phyloP scores from a whole-genome alignment of 2,888 invertebrate genomes.

The Quadriops clusia region DNA sequence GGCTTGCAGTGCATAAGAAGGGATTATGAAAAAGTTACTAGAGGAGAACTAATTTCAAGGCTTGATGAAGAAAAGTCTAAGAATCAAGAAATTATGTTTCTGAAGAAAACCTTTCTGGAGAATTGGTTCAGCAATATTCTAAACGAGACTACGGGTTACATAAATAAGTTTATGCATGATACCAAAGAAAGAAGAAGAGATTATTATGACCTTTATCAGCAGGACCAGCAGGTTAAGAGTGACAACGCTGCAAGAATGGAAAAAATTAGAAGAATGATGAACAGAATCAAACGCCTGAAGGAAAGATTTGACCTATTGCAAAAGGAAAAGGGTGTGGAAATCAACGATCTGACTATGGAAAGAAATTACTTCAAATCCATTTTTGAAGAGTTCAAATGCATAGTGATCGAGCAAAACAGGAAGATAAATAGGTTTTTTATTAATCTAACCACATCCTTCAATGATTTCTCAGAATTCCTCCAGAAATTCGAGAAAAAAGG shows the following conservation, averaged over 20 bases:
- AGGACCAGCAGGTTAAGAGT: conserved; percentile 23
- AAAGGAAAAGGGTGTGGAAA: conserved; percentile 14
- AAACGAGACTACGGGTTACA: conserved; percentile 21
- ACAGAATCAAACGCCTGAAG: conserved; percentile 22
- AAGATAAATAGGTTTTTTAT: conserved; percentile 45
- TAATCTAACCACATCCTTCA: conserved; percentile 49
- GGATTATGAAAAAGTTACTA: conserved; percentile 25
- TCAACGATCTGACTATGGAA: conserved; percentile 26
- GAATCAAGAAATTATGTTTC: conserved; percentile 22
- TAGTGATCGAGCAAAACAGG: conserved; percentile 38
- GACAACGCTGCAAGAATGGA: conserved; percentile 11
- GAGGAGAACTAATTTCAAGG: conserved; percentile 29
- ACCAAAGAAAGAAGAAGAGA: conserved; percentile 19
- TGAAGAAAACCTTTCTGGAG: conserved; percentile 23
- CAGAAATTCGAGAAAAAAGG: conserved; percentile 45
- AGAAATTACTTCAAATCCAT: conserved; percentile 29
- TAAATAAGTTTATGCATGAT: conserved; percentile 14
- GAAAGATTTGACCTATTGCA: conserved; percentile 17
- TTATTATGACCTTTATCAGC: conserved; percentile 21
- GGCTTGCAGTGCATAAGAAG: conserved; percentile 38
- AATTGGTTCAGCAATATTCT: conserved; percentile 22
- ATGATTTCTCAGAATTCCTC: conserved; percentile 43
- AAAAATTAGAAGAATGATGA: conserved; percentile 11
- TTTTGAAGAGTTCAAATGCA: conserved; percentile 12
- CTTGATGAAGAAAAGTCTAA: conserved; percentile 28